These are phyloP conservation scores for Ennomos fuscantarius DNA, from an alignment of 2,888 invertebrate species.

Conservation along the genomic window DNA sequence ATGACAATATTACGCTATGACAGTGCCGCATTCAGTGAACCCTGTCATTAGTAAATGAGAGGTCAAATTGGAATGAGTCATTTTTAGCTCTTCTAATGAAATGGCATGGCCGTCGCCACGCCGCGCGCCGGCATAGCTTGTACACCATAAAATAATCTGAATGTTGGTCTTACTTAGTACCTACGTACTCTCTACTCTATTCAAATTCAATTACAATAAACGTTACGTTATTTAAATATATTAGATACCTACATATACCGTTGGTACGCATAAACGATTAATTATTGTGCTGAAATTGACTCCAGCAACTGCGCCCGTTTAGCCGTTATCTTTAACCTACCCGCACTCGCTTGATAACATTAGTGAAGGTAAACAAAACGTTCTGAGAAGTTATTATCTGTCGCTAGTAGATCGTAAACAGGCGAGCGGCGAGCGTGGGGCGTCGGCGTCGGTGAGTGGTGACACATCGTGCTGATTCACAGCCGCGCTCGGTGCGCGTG, in stretches of 20 bases:
- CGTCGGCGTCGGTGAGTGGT: slow-evolving; percentile 60
- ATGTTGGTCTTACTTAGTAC: too few species aligned
- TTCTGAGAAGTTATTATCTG: slow-evolving; percentile 60
- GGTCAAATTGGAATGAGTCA: slow-evolving; percentile 28
- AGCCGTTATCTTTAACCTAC: slow-evolving; percentile 12
- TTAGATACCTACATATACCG: too few species aligned
- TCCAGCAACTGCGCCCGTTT: background rate
- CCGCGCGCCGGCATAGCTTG: too few species aligned
- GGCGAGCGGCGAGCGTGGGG: slow-evolving; percentile 35
- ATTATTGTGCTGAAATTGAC: background rate
- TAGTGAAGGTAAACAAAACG: slow-evolving; percentile 43
- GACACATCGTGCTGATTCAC: slow-evolving; percentile 81
- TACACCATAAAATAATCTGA: too few species aligned
- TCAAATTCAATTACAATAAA: too few species aligned
- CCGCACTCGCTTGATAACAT: slow-evolving; percentile 31
- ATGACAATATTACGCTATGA: background rate
- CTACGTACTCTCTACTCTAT: too few species aligned
- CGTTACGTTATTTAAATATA: too few species aligned
- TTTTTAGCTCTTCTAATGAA: slow-evolving; percentile 5
- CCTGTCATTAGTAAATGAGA: slow-evolving; percentile 14
- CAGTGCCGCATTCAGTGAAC: slow-evolving; percentile 19
- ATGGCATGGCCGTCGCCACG: background rate
- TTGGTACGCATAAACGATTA: too few species aligned
- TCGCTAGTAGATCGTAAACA: slow-evolving; percentile 57
- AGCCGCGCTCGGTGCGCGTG: slow-evolving; percentile 56